Evolutionary conservation across 2,797 vertebrate genomes (phyloP), one percentile per base, ranked within the genome.

Genomic region (Tragelaphus oryx): DNA sequence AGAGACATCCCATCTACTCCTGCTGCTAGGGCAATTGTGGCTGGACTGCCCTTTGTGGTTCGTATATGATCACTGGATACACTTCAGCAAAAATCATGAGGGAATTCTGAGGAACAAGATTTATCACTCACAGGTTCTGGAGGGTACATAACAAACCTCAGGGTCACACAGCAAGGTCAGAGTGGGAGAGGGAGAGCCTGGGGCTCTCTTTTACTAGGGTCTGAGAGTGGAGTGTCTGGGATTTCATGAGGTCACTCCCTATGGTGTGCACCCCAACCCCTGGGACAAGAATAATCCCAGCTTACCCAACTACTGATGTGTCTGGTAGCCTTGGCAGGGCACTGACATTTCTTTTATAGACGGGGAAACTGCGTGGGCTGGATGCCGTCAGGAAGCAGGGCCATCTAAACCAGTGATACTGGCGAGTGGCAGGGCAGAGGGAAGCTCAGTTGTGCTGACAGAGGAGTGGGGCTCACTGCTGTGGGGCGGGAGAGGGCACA

Each of bases 331-430:
- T 24, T 46, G 68, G 28, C 52, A 24, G 20, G 8, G 52, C 41
- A 17, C 37, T 26, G 52, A 26, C 12, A n/a, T 44, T 41, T 57
- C 28, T 65, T n/a, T 20, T 3, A 14, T 41, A 44, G 48, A 33
- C 0, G 1, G 12, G 28, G 28, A 46, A 16, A 24, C 52, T 57
- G 18, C 0, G 1, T 11, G 68, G 68, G 41, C 8, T 28, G 33
- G 16, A 46, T 79, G 48, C 48, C 7, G 22, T 68, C 30, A 65
- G 37, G 74, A 54, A 79, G 59, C 6, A 20, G 30, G 30, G 28
- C 8, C 8, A 6, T 46, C 37, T 55, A n/a, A 33, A 12, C 18
- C 41, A 62, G n/a, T 8, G 16, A 11, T 37, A 6, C 18, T 3
- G 8, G 57, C 8, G 30, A 22, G 55, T 12, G 41, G 28, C 74